These are phyloP conservation scores for Rhineura floridana DNA, from an alignment of 2,113 vertebrate genomes.

Conservation along the genomic window DNA sequence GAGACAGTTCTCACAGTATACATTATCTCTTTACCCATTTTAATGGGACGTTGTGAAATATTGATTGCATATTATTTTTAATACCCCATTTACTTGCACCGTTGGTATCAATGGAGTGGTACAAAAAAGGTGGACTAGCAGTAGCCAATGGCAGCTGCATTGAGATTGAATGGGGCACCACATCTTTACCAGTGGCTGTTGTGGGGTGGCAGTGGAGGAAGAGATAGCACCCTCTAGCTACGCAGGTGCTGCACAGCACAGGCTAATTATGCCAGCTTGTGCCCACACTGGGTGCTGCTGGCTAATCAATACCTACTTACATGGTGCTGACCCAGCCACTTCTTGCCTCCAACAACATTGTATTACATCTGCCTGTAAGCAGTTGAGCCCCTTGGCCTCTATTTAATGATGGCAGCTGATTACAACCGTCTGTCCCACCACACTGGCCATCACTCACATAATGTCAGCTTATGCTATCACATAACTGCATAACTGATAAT, in stretches of 20 bases:
- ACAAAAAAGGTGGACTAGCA: not conserved
- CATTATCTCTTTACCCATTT: slow-evolving; percentile 5
- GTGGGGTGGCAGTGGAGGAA: not conserved
- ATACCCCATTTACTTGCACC: not conserved
- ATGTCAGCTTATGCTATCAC: not conserved
- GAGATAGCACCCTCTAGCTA: too few relatives aligned
- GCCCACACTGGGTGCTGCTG: too few relatives aligned
- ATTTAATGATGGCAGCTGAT: not conserved
- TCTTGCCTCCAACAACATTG: not conserved
- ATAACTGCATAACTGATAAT: slow-evolving; percentile 18
- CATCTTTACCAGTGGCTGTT: not conserved
- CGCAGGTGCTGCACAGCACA: not conserved
- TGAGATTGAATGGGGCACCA: too few relatives aligned
- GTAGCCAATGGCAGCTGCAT: not conserved
- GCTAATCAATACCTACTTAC: too few relatives aligned
- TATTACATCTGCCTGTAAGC: not conserved
- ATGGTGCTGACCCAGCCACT: not conserved
- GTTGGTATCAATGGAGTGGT: not conserved
- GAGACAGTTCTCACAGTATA: slow-evolving; percentile 1
- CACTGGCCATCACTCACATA: not conserved
- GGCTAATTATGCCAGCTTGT: not conserved
- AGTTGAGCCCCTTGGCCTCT: too few relatives aligned
- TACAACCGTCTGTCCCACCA: too few relatives aligned
- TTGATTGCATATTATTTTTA: not conserved
- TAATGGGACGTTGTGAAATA: not conserved